A percentile compares a stretch with the other conserved stretches of the same genome.
Evolutionary conservation across 2,888 invertebrate genomes (phyloP).

Genomic region (Torymus auratus): DNA sequence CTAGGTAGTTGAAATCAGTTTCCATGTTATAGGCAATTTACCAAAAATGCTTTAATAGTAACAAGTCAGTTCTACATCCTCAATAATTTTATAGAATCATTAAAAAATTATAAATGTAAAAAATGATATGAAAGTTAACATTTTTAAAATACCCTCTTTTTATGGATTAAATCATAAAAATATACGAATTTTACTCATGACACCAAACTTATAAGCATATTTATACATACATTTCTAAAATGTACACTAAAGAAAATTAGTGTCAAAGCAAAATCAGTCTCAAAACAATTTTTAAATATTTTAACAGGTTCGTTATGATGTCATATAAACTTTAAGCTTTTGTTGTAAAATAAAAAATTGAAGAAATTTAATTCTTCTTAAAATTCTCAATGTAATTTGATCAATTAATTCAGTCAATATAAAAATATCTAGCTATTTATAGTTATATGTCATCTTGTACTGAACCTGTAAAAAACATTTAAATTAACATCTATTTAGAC

Average conservation of each 20-base stretch:
- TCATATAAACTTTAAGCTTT: too few species aligned
- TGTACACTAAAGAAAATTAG: background rate
- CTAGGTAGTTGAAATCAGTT: slow-evolving; percentile 43
- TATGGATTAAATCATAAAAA: slow-evolving; percentile 21
- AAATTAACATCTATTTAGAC: slow-evolving; percentile 38
- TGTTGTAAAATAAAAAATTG: too few species aligned
- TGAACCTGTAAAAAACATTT: too few species aligned
- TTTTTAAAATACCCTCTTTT: slow-evolving; percentile 36
- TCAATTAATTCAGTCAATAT: too few species aligned
- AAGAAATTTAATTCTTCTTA: too few species aligned
- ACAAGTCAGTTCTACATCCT: slow-evolving; percentile 48
- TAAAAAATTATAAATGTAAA: slow-evolving; percentile 9
- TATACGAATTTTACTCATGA: slow-evolving; percentile 39
- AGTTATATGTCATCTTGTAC: too few species aligned
- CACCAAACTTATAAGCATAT: slow-evolving; percentile 40
- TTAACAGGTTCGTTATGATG: background rate
- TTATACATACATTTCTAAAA: slow-evolving; percentile 44
- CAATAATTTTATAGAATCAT: slow-evolving; percentile 6
- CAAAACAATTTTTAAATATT: slow-evolving; percentile 28
- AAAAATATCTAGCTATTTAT: too few species aligned
- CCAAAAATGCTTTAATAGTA: slow-evolving; percentile 55
- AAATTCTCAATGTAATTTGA: too few species aligned
- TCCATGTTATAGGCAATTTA: slow-evolving; percentile 46
- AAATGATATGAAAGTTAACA: slow-evolving; percentile 43
- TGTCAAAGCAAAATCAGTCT: slow-evolving; percentile 19